Conservation (phyloP, 2,797 vertebrate species). For the Leucoraja ocellata region DNA sequence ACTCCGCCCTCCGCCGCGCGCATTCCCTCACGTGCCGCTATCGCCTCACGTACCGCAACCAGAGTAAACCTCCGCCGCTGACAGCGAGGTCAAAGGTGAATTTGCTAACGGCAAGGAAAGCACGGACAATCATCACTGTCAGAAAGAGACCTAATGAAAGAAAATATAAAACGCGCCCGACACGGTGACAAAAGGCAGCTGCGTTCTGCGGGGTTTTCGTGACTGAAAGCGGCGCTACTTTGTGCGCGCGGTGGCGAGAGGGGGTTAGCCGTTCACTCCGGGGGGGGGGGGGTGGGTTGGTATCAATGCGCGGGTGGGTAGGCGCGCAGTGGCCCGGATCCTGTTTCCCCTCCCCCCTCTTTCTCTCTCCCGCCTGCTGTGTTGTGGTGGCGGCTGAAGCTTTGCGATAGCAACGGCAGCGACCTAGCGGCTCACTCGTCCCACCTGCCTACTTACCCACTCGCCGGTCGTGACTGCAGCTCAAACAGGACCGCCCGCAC, state of each 20-base stretch:
- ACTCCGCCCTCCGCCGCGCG: background rate
- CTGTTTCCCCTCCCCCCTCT: background rate
- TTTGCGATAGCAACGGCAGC: constrained; percentile 20
- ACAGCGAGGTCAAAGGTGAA: background rate
- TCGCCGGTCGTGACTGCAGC: too few relatives aligned
- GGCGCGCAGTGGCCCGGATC: constrained; percentile 5
- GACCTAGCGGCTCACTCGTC: background rate
- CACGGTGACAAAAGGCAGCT: too few relatives aligned
- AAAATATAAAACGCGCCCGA: background rate
- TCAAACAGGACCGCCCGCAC: too few relatives aligned
- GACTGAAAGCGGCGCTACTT: too few relatives aligned
- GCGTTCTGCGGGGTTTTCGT: too few relatives aligned
- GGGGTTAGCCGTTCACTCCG: too few relatives aligned
- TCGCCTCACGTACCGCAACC: background rate
- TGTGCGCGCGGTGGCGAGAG: too few relatives aligned
- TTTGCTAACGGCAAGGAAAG: background rate
- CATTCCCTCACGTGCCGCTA: background rate
- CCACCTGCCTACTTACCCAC: too few relatives aligned
- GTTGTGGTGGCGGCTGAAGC: constrained; percentile 19
- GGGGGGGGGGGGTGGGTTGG: too few relatives aligned
- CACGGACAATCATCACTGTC: too few relatives aligned
- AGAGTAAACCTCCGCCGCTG: background rate
- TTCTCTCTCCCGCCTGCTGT: background rate
- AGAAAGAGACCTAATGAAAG: background rate
- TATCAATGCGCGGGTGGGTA: background rate